Evolutionary conservation across 92 coral and sea anemone genomes (phyloP).

Genomic region (Parazoanthus swiftii): DNA sequence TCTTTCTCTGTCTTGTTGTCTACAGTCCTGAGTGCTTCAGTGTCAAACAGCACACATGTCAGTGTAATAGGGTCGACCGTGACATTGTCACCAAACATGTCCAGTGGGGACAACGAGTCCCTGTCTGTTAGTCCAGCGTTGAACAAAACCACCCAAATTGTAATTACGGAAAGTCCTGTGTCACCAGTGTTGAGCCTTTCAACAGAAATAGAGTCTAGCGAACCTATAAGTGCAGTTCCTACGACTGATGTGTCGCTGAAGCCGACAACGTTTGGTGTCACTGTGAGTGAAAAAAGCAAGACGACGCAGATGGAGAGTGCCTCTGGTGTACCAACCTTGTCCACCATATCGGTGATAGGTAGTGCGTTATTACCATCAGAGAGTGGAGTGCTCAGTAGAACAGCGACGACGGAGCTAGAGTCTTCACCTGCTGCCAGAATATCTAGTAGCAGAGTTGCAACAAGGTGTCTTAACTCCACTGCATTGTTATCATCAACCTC

Average conservation of each 20-base stretch:
- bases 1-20: constrained; percentile 24
- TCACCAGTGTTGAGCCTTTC: constrained; percentile 6
- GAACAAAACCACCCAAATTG: constrained; percentile 21
- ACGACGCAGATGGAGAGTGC: neutral
- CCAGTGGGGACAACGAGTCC: neutral
- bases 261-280: neutral
- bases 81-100: neutral
- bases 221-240: neutral
- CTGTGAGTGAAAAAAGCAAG: constrained; percentile 1
- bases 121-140: constrained; percentile 21
- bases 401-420: neutral
- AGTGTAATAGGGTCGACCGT: neutral
- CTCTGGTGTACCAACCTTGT: neutral
- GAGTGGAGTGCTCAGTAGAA: neutral
- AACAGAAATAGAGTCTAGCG: neutral
- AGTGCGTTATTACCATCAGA: neutral
- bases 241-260: neutral
- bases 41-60: constrained; percentile 27
- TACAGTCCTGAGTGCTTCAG: constrained; percentile 40
- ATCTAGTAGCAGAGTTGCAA: neutral
- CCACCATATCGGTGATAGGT: neutral
- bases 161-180: constrained; percentile 14
- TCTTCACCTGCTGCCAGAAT: neutral
- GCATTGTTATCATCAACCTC: neutral
- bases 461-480: neutral